These are phyloP conservation scores for Beris chalybata DNA, from an alignment of 2,888 invertebrate species.

Conservation along the genomic window DNA sequence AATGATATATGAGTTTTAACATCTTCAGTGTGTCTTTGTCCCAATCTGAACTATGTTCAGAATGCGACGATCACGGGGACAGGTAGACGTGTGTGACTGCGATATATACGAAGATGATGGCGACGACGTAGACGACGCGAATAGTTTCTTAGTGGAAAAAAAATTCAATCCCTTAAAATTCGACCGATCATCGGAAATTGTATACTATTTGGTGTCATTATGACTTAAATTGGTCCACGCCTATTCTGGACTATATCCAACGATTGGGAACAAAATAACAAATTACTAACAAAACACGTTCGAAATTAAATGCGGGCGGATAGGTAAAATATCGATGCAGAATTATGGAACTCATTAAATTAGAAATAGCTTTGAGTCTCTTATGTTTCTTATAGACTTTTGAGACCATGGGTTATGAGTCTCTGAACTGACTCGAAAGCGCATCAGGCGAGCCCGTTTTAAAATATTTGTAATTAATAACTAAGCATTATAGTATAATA, in stretches of 20 bases:
- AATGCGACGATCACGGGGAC: background rate
- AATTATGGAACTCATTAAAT: too few species aligned
- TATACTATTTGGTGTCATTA: slow-evolving; percentile 39
- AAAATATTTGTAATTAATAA: too few species aligned
- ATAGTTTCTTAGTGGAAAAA: background rate
- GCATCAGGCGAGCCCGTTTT: too few species aligned
- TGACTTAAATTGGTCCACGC: slow-evolving; percentile 37
- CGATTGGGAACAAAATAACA: slow-evolving; percentile 22
- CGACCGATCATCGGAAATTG: slow-evolving; percentile 30
- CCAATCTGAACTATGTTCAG: background rate
- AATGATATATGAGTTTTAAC: slow-evolving; percentile 38
- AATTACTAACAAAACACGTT: slow-evolving; percentile 27
- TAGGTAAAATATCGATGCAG: too few species aligned
- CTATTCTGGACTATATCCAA: slow-evolving; percentile 35
- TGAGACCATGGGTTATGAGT: too few species aligned
- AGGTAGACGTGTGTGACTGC: background rate
- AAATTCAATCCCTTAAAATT: background rate
- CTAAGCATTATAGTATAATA: too few species aligned
- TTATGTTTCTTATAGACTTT: too few species aligned
- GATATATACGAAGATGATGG: background rate
- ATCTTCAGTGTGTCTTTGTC: slow-evolving; percentile 16
- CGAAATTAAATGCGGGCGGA: background rate
- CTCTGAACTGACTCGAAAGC: too few species aligned
- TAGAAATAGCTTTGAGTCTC: too few species aligned
- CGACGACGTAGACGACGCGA: background rate